These are phyloP conservation scores for Drosophila heteroneura DNA, from an alignment of 2,888 invertebrate species.

Conservation along the genomic window DNA sequence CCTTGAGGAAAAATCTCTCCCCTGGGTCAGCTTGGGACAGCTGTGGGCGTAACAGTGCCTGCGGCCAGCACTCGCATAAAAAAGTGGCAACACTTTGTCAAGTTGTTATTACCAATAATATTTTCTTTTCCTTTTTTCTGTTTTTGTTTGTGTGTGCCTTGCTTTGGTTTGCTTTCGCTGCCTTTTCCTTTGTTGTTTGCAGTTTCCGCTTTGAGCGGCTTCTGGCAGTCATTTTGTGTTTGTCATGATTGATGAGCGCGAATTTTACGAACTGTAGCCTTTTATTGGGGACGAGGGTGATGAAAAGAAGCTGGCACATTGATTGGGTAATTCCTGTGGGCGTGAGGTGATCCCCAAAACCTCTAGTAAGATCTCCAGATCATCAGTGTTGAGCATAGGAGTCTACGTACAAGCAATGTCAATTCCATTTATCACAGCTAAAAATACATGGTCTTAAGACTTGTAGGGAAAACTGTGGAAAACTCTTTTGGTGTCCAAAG, in stretches of 20 bases:
- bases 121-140: slow-evolving; percentile 34
- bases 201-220: slow-evolving; percentile 39
- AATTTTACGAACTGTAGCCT: slow-evolving; percentile 32
- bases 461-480: background rate
- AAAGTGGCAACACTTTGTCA: slow-evolving; percentile 78
- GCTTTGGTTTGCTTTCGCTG: slow-evolving; percentile 19
- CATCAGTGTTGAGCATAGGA: background rate
- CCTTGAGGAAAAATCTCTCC: slow-evolving; percentile 59
- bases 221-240: slow-evolving; percentile 58
- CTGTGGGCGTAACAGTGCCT: slow-evolving; percentile 23
- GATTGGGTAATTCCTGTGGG: slow-evolving; percentile 19
- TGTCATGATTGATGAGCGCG: slow-evolving; percentile 67
- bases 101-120: slow-evolving; percentile 78
- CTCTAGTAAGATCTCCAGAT: background rate
- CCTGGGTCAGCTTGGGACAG: slow-evolving; percentile 43
- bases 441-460: too few relatives aligned
- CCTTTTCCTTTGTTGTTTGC: slow-evolving; percentile 36
- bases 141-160: slow-evolving; percentile 12
- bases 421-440: background rate
- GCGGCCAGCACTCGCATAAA: slow-evolving; percentile 40
- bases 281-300: background rate
- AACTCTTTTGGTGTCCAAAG: background rate
- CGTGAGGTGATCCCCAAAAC: slow-evolving; percentile 12
- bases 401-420: background rate
- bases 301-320: slow-evolving; percentile 3